phyloP scores from a whole-genome alignment of 2,888 invertebrate genomes.

The Cryptus viduatorius region DNA sequence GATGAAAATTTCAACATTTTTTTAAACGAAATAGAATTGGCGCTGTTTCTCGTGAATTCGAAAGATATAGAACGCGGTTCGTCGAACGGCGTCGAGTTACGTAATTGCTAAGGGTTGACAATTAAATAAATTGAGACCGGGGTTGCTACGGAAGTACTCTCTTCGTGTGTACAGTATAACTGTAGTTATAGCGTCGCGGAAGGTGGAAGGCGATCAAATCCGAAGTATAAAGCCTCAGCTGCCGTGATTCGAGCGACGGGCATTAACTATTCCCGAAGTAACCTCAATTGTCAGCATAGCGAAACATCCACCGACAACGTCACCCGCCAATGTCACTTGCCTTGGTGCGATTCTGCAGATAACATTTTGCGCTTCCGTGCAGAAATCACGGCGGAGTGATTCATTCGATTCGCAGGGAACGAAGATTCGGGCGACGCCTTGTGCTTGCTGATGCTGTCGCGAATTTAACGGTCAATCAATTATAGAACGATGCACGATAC shows the following conservation, averaged over 20 bases:
- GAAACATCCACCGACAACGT: slow-evolving; percentile 8
- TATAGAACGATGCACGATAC: slow-evolving; percentile 6
- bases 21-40: no score
- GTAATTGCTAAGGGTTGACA: slow-evolving; percentile 28
- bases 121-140: slow-evolving; percentile 21
- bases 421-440: slow-evolving; percentile 1
- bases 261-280: slow-evolving; percentile 40
- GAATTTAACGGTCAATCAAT: slow-evolving; percentile 50
- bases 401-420: slow-evolving; percentile 20
- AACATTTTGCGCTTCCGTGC: slow-evolving; percentile 20
- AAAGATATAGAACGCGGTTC: not conserved
- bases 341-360: not conserved
- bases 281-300: slow-evolving; percentile 19
- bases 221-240: not conserved
- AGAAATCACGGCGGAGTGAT: slow-evolving; percentile 19
- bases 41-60: no score
- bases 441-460: slow-evolving; percentile 16
- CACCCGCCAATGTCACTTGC: not conserved
- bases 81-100: slow-evolving; percentile 17
- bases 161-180: no score
- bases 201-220: not conserved
- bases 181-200: no score
- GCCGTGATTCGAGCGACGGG: not conserved
- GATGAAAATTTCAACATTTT: no score
- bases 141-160: not conserved